phyloP scores from a whole-genome alignment of 2,797 vertebrate genomes.

The Lemur catta region DNA sequence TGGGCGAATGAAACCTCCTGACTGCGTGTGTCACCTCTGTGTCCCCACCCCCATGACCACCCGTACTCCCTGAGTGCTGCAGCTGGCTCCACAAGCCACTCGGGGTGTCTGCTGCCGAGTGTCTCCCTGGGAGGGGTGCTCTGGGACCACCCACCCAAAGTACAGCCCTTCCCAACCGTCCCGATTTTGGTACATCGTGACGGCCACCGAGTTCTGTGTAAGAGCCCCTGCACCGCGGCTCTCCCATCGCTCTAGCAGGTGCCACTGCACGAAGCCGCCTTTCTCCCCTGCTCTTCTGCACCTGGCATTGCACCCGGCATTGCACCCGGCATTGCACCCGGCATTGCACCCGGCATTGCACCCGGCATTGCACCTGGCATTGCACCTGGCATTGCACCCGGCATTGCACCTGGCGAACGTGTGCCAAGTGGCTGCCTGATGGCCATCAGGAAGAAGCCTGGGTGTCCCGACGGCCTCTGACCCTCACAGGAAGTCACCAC shows the following conservation, averaged over 20 bases:
- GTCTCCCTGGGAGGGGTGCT: neutral
- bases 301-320: neutral
- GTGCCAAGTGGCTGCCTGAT: too few relatives aligned
- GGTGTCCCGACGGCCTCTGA: neutral
- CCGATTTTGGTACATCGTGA: accelerated
- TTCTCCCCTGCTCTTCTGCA: neutral
- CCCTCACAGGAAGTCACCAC: neutral
- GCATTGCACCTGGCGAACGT: neutral
- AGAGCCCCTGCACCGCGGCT: too few relatives aligned
- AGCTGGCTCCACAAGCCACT: too few relatives aligned
- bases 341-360: neutral
- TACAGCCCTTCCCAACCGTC: neutral
- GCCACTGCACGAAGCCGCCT: too few relatives aligned
- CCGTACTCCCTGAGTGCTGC: neutral
- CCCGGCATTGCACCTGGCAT: neutral
- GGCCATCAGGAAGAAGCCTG: neutral
- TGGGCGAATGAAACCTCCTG: too few relatives aligned
- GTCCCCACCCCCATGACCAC: neutral
- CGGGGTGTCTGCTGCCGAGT: neutral
- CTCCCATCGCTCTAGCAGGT: too few relatives aligned
- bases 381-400: neutral
- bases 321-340: neutral
- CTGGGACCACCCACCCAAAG: neutral
- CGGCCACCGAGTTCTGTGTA: neutral
- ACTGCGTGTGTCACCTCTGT: neutral